phyloP scores from a whole-genome alignment of 1,140 invertebrate species.

The Eumeta japonica region DNA sequence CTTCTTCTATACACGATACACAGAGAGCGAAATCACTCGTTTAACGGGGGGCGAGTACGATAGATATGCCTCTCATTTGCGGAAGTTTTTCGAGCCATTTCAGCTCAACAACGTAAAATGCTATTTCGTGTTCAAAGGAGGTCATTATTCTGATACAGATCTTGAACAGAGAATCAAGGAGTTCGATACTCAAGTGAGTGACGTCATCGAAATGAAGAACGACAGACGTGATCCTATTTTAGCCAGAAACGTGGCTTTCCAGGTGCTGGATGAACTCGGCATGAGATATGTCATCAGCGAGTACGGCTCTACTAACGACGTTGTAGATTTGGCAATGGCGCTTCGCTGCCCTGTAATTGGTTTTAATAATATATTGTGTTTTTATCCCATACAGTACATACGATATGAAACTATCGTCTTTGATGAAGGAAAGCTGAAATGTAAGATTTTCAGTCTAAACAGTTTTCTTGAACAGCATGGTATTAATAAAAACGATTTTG shows the following conservation, averaged over 20 bases:
- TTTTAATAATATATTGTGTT: conserved; percentile 19
- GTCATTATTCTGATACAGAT: no score
- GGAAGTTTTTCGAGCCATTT: conserved; percentile 14
- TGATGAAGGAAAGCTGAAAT: conserved; percentile 10
- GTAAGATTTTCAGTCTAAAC: conserved; percentile 13
- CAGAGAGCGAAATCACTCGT: conserved; percentile 7
- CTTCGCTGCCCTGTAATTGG: conserved; percentile 23
- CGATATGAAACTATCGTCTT: conserved; percentile 2
- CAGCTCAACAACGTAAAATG: conserved; percentile 25
- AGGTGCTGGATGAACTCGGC: conserved; percentile 24
- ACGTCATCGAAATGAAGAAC: no score
- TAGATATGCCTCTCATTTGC: conserved; percentile 17
- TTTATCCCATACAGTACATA: conserved; percentile 18
- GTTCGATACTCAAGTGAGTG: conserved; percentile 6
- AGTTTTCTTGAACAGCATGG: conserved; percentile 14
- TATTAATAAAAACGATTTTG: conserved; percentile 16
- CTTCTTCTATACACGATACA: conserved; percentile 19
- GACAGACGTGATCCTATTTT: no score
- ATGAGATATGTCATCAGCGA: conserved; percentile 18
- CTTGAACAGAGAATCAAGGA: conserved; percentile 7
- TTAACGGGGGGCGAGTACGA: conserved; percentile 20
- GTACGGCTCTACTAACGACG: conserved; percentile 17
- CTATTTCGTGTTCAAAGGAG: conserved; percentile 28
- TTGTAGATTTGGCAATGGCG: conserved; percentile 19
- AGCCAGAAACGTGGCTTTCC: conserved; percentile 13